phyloP scores from a whole-genome alignment of 2,797 vertebrate genomes.

The Odontamblyopus rebecca region DNA sequence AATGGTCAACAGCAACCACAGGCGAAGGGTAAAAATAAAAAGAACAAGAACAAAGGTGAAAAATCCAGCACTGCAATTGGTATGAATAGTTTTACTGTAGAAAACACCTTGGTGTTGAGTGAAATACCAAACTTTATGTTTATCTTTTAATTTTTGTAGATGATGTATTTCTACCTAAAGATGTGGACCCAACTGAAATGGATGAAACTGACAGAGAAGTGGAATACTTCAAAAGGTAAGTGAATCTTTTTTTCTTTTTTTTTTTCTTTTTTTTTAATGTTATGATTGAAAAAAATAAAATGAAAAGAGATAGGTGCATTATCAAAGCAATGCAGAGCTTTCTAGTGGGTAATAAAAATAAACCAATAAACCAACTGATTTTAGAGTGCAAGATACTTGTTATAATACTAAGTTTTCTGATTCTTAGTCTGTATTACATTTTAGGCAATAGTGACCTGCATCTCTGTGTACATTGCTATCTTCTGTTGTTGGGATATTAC shows the following conservation, averaged over 20 bases:
- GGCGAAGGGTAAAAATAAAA: conserved; percentile 89
- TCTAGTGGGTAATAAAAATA: neutral
- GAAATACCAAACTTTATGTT: conserved; percentile 16
- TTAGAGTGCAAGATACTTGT: neutral
- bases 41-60: conserved; percentile 92
- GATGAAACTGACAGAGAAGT: conserved; percentile 98
- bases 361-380: neutral
- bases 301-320: conserved; percentile 81
- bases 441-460: neutral
- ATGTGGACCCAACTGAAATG: conserved; percentile 93
- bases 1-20: conserved; percentile 84
- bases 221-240: conserved; percentile 97
- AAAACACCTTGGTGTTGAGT: neutral
- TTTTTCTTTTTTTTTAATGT: too few relatives aligned
- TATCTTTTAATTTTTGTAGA: conserved; percentile 73
- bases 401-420: neutral
- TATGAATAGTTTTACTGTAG: conserved; percentile 61
- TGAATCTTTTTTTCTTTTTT: too few relatives aligned
- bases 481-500: neutral
- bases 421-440: neutral
- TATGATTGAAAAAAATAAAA: too few relatives aligned
- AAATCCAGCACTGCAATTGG: conserved; percentile 86
- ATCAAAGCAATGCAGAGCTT: neutral
- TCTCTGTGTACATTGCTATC: neutral
- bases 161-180: conserved; percentile 99